phyloP scores from a whole-genome alignment of 2,113 vertebrate genomes.

The Nannobrachium achirus region DNA sequence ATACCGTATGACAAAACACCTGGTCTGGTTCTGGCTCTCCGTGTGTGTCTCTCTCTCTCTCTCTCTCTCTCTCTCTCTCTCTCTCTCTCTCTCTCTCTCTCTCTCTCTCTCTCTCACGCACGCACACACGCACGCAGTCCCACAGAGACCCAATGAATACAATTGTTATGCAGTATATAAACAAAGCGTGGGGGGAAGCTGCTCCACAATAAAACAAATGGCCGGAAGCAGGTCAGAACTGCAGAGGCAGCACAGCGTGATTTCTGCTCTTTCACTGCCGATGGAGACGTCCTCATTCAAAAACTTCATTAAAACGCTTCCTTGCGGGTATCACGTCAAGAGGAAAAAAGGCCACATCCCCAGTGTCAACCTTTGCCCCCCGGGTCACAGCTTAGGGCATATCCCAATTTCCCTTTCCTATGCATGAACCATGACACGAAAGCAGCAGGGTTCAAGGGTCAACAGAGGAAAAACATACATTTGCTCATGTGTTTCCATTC shows the following conservation, averaged over 20 bases:
- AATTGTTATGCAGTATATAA: slow-evolving; percentile 48
- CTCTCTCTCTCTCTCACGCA: not conserved
- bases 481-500: no score
- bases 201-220: slow-evolving; percentile 52
- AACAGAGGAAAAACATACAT: not conserved
- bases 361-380: slow-evolving; percentile 15
- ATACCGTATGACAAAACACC: no score
- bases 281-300: slow-evolving; percentile 49
- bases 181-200: slow-evolving; percentile 57
- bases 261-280: slow-evolving; percentile 26
- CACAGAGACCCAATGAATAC: slow-evolving; percentile 36
- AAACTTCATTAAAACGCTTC: slow-evolving; percentile 1
- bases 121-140: slow-evolving; percentile 17
- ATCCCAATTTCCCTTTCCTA: slow-evolving; percentile 2
- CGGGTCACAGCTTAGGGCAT: slow-evolving; percentile 34
- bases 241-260: slow-evolving; percentile 26
- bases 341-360: slow-evolving; percentile 5
- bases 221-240: slow-evolving; percentile 54
- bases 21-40: no score
- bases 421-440: not conserved
- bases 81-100: not conserved
- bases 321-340: not conserved
- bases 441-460: not conserved
- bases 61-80: not conserved
- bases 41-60: no score